A percentile compares a stretch with the other conserved stretches of the same genome.
phyloP scores from a whole-genome alignment of 1,140 invertebrate genomes.

The Mycetomoellerius zeteki region DNA sequence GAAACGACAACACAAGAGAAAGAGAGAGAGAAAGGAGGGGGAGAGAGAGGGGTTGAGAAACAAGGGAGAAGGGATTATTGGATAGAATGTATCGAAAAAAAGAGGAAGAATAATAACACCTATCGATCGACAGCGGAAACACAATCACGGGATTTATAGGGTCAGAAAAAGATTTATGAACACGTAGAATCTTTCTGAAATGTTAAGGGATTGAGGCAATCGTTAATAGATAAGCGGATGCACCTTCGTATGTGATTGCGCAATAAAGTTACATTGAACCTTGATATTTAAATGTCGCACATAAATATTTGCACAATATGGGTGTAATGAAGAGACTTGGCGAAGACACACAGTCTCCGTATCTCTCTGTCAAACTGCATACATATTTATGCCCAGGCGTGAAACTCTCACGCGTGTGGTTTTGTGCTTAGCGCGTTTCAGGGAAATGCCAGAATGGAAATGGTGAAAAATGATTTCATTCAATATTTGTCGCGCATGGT shows the following conservation, averaged over 20 bases:
- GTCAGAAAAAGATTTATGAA: background rate
- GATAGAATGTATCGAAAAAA: slow-evolving; percentile 48
- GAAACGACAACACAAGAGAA: slow-evolving; percentile 79
- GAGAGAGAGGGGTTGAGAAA: background rate
- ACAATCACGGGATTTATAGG: slow-evolving; percentile 70
- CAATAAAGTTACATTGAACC: background rate
- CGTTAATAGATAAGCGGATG: background rate
- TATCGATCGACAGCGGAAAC: slow-evolving; percentile 78
- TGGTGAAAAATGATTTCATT: slow-evolving; percentile 47
- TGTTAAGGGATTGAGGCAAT: slow-evolving; percentile 6
- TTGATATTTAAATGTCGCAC: slow-evolving; percentile 29
- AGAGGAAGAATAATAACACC: slow-evolving; percentile 62
- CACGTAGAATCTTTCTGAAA: background rate
- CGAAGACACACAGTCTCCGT: background rate
- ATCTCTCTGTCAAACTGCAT: background rate
- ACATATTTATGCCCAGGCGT: slow-evolving; percentile 13
- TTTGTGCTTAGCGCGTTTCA: background rate
- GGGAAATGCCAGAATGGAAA: slow-evolving; percentile 9
- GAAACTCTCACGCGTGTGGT: slow-evolving; percentile 39
- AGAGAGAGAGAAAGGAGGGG: background rate
- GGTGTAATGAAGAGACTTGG: background rate
- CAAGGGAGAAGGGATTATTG: slow-evolving; percentile 35
- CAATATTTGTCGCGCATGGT: slow-evolving; percentile 29
- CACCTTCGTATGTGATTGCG: background rate
- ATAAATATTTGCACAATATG: background rate